Percentiles rank a stretch among this genome's conserved stretches.
Evolutionary conservation across 2,113 vertebrate species (phyloP).

Genomic region (Tapirus terrestris): DNA sequence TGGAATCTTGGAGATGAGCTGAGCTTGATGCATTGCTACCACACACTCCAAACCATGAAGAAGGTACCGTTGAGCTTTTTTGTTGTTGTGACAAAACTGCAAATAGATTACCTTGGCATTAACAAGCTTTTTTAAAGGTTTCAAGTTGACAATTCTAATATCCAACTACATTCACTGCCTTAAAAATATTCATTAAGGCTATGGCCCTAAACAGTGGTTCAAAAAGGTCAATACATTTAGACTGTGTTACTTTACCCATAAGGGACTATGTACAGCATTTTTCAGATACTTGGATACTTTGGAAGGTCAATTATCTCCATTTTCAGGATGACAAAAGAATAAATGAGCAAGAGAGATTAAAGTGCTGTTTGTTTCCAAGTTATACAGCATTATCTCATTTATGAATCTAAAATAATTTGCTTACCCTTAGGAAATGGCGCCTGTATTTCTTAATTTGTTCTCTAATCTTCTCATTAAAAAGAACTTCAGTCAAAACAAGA

Average conservation of each 20-base stretch:
- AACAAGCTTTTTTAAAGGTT: neutral
- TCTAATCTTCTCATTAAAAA: conserved; percentile 96
- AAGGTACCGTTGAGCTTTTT: conserved; percentile 97
- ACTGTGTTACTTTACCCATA: neutral
- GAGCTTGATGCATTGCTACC: conserved; percentile 95
- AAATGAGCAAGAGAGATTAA: neutral
- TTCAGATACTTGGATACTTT: neutral
- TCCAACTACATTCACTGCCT: neutral
- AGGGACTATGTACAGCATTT: accelerated
- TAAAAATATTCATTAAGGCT: neutral
- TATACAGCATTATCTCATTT: neutral
- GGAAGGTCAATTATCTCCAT: neutral
- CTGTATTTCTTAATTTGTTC: conserved; percentile 98
- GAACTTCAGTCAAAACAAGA: conserved; percentile 97
- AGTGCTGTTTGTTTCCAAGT: neutral
- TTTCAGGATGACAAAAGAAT: neutral
- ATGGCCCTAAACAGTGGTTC: accelerated
- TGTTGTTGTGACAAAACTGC: conserved; percentile 99
- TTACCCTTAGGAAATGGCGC: conserved; percentile 96
- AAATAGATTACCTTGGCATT: neutral
- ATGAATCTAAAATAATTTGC: conserved; percentile 50
- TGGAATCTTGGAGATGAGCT: conserved; percentile 94
- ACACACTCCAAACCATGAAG: conserved; percentile 97
- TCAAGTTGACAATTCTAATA: neutral
- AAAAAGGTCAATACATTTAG: neutral